phyloP scores from a whole-genome alignment of 2,888 invertebrate species.

The Altica lythri region DNA sequence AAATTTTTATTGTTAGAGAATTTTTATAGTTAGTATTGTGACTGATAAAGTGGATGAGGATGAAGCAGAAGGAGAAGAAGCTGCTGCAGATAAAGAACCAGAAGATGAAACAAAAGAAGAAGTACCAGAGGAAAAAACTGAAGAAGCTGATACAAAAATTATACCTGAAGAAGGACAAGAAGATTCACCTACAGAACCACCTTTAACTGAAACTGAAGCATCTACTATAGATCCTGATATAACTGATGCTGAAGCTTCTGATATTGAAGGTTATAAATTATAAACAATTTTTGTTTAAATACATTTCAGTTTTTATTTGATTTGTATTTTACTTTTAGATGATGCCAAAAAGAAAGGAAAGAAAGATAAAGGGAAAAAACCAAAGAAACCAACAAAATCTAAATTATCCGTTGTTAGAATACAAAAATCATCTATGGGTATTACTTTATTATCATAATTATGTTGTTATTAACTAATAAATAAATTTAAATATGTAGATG shows the following conservation, averaged over 20 bases:
- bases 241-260: conserved; percentile 41
- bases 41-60: neutral
- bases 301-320: no score
- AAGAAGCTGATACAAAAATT: conserved; percentile 8
- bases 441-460: no score
- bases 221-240: conserved; percentile 45
- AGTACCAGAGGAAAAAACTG: conserved; percentile 11
- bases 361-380: no score
- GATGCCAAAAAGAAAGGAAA: no score
- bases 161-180: conserved; percentile 13
- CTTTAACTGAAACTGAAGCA: conserved; percentile 39
- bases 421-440: no score
- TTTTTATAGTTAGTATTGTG: neutral
- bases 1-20: neutral
- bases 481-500: no score
- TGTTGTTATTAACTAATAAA: no score
- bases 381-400: no score
- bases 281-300: no score
- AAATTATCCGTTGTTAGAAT: no score
- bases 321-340: no score
- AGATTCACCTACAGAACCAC: conserved; percentile 24
- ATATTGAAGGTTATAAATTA: conserved; percentile 37
- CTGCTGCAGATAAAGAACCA: conserved; percentile 12
- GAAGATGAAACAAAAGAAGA: conserved; percentile 6
- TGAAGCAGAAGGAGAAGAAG: neutral